phyloP scores from a whole-genome alignment of 2,888 invertebrate species.

The Chloromyia formosa region DNA sequence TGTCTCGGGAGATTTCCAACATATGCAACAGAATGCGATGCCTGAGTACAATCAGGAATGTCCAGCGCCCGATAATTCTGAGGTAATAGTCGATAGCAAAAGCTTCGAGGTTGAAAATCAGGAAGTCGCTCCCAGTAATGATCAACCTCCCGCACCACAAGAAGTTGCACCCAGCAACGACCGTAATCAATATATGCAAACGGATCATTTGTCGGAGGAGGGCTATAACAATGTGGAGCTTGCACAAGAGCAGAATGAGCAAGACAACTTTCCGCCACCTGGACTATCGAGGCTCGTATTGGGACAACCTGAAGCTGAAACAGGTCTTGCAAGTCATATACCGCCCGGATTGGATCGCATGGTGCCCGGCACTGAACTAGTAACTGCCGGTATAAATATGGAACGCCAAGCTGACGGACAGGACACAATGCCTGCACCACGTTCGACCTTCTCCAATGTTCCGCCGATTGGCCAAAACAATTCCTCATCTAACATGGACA shows the following conservation, averaged over 20 bases:
- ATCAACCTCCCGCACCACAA: slow-evolving; percentile 71
- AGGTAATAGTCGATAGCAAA: slow-evolving; percentile 67
- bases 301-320: slow-evolving; percentile 70
- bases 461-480: slow-evolving; percentile 46
- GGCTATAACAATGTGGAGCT: slow-evolving; percentile 56
- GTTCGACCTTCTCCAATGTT: slow-evolving; percentile 47
- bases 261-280: slow-evolving; percentile 69
- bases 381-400: slow-evolving; percentile 63
- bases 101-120: slow-evolving; percentile 59
- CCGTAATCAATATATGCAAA: slow-evolving; percentile 80
- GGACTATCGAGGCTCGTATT: slow-evolving; percentile 73
- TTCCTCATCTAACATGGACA: slow-evolving; percentile 52
- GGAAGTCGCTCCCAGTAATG: slow-evolving; percentile 72
- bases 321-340: slow-evolving; percentile 59
- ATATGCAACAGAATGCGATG: slow-evolving; percentile 61
- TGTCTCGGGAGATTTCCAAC: slow-evolving; percentile 59
- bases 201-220: slow-evolving; percentile 74
- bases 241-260: slow-evolving; percentile 56
- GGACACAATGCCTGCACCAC: slow-evolving; percentile 56
- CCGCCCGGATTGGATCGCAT: slow-evolving; percentile 66
- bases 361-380: slow-evolving; percentile 65
- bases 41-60: slow-evolving; percentile 71
- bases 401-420: slow-evolving; percentile 64
- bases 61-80: slow-evolving; percentile 73
- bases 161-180: slow-evolving; percentile 74